phyloP scores from a whole-genome alignment of 2,888 invertebrate genomes.

The Blastobasis adustella region DNA sequence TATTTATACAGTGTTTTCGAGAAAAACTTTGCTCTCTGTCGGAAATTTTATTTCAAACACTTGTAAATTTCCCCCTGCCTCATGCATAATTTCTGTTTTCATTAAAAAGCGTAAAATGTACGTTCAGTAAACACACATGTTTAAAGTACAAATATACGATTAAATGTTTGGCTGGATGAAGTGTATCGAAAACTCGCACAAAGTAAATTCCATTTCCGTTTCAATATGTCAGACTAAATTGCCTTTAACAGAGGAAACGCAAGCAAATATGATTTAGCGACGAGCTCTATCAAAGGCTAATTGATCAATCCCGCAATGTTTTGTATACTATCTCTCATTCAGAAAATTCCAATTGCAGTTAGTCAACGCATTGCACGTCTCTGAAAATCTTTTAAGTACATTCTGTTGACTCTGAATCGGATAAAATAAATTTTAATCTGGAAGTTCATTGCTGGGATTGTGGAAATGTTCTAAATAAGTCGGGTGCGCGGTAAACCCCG shows the following conservation, averaged over 20 bases:
- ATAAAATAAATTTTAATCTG: slow-evolving; percentile 20
- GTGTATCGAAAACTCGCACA: slow-evolving; percentile 31
- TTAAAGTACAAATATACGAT: background rate
- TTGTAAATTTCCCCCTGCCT: background rate
- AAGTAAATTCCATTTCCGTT: slow-evolving; percentile 47
- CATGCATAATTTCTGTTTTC: background rate
- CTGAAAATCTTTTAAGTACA: too few species aligned
- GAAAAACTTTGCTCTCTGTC: slow-evolving; percentile 26
- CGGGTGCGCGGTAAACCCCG: slow-evolving; percentile 31
- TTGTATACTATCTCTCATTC: too few species aligned
- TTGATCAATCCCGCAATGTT: slow-evolving; percentile 33
- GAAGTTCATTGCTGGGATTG: slow-evolving; percentile 29
- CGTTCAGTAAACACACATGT: background rate
- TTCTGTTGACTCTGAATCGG: slow-evolving; percentile 10
- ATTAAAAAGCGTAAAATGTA: background rate
- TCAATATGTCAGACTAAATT: slow-evolving; percentile 50
- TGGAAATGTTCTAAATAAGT: slow-evolving; percentile 34
- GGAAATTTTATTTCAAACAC: slow-evolving; percentile 1
- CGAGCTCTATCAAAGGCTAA: slow-evolving; percentile 59
- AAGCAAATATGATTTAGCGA: slow-evolving; percentile 57
- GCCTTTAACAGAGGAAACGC: slow-evolving; percentile 46
- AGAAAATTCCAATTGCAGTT: too few species aligned
- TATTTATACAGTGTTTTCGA: slow-evolving; percentile 39
- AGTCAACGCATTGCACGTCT: too few species aligned
- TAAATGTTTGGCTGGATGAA: slow-evolving; percentile 2